Conservation (phyloP, 2,888 invertebrate genomes). For the Cosmorhoe ocellata region DNA sequence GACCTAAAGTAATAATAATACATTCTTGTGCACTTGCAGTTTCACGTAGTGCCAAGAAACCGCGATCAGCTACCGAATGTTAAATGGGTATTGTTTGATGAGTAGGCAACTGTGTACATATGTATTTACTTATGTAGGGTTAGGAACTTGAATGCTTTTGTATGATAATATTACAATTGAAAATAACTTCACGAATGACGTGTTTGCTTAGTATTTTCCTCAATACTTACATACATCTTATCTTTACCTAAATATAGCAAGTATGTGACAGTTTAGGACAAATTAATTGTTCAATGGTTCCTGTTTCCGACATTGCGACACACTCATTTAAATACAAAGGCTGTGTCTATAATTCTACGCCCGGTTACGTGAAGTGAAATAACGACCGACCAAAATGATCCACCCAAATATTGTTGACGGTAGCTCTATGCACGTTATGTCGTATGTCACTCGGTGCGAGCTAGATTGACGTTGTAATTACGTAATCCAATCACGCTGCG, state of each 20-base stretch:
- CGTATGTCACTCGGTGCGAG: background rate
- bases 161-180: conserved; percentile 12
- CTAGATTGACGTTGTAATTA: background rate
- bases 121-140: conserved; percentile 14
- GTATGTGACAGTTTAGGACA: conserved; percentile 1
- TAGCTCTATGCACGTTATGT: background rate
- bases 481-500: background rate
- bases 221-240: too few relatives aligned
- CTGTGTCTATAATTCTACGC: conserved; percentile 38
- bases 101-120: conserved; percentile 10
- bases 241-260: too few relatives aligned
- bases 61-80: conserved; percentile 71
- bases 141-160: conserved; percentile 16
- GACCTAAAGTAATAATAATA: conserved; percentile 62
- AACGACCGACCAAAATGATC: conserved; percentile 42
- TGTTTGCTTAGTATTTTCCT: too few relatives aligned
- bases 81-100: conserved; percentile 64
- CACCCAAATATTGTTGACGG: conserved; percentile 1
- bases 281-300: conserved; percentile 56
- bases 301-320: conserved; percentile 61
- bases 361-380: conserved; percentile 48
- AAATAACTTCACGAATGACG: conserved; percentile 5
- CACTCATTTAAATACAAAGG: conserved; percentile 70
- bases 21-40: conserved; percentile 81
- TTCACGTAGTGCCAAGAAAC: conserved; percentile 76